Base-by-base conservation (phyloP, 2,888 invertebrate genomes). In the Agonopterix arenella region DNA sequence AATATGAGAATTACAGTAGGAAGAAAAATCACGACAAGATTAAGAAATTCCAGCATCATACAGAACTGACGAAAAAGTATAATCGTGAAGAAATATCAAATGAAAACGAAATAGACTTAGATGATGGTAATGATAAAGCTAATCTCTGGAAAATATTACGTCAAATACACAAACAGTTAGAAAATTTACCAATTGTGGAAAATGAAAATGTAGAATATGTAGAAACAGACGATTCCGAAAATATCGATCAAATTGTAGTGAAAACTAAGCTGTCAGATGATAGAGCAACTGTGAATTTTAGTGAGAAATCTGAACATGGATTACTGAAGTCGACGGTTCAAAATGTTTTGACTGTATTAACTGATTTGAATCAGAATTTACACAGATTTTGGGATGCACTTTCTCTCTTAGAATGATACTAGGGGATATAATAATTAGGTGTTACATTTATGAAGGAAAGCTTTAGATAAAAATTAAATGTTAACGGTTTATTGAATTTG, bases 361-460 rank as follows among this genome's bases (percentile, higher is more conserved):
- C 71, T 18, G 83, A 85, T 54, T 64, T 89, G 4, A 84, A 81
- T 53, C 72, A 70, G 11, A 84, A 86, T 52, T 63, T 89, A 38
- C 80, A 76, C 50, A 78, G 62, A 48, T 64, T 83, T 58, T 83
- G 84, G 77, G 71, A 73, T 44, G 73, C 76, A 5, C 62, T 88
- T 3, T 70, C 68, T 41, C 47, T 82, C 7, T 62, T 86, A 56
- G 80, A 84, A 52, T 89, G 78, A 62, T 45, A n/a, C 10, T 40
- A 5, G 40, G 1, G 5, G 18, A 18, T 18, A 18, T 28, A 28
- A 28, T 28, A 28, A 28, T 7, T 28, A 28, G 28, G 5, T 28
- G 7, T 5, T 28, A 28, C 4, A 28, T 28, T 28, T 5, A 28
- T 28, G 28, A 28, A 28, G 28, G 28, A 28, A 7, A 28, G 28